These are phyloP conservation scores for Ferrisia virgata DNA, from an alignment of 2,888 invertebrate species.

Conservation along the genomic window DNA sequence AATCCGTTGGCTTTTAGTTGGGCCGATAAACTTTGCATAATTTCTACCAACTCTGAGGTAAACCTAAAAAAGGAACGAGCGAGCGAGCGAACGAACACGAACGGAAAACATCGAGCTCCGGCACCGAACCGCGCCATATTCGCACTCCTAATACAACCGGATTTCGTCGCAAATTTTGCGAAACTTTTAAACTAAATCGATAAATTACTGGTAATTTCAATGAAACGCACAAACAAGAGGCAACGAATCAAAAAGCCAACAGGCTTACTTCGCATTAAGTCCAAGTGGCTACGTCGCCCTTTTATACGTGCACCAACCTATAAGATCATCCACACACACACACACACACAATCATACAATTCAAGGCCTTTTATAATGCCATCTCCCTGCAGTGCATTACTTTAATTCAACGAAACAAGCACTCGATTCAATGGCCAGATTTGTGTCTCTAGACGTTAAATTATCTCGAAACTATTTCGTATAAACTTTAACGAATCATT, in stretches of 20 bases:
- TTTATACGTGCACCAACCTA: too few species aligned
- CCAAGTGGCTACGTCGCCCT: too few species aligned
- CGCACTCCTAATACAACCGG: not conserved
- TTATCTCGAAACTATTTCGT: too few species aligned
- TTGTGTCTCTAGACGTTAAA: too few species aligned
- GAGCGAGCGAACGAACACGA: too few species aligned
- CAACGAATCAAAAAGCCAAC: not conserved
- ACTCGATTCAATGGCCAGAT: too few species aligned
- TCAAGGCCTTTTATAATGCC: too few species aligned
- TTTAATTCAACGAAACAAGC: too few species aligned
- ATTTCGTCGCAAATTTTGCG: not conserved
- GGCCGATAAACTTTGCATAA: not conserved
- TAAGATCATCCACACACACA: too few species aligned
- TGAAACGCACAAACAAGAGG: not conserved
- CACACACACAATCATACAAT: too few species aligned
- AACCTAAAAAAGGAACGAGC: not conserved
- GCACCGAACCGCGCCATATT: not conserved
- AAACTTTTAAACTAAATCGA: not conserved
- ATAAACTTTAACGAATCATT: too few species aligned
- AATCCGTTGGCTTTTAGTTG: constrained; percentile 3
- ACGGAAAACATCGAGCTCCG: not conserved
- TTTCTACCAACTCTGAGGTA: not conserved
- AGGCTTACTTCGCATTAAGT: not conserved
- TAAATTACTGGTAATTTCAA: not conserved
- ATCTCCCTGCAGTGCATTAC: too few species aligned